Evolutionary conservation across 2,113 vertebrate species (phyloP).

Genomic region (Gambusia affinis): DNA sequence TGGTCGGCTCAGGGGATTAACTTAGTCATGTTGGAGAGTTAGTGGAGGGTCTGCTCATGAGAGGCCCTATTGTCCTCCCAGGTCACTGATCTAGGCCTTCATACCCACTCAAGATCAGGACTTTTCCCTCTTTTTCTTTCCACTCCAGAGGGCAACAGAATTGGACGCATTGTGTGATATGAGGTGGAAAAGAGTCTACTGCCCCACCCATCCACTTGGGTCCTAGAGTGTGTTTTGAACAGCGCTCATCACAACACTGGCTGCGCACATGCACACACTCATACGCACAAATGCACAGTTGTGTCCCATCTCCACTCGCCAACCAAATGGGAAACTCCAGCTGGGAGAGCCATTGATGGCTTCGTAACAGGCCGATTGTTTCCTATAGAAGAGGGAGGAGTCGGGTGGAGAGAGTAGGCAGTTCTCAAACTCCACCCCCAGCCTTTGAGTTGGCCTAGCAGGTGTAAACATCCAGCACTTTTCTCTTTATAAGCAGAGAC

Average conservation of each 20-base stretch:
- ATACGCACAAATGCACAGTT: constrained; percentile 36
- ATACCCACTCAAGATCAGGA: constrained; percentile 71
- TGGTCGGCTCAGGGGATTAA: constrained; percentile 71
- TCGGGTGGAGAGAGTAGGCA: constrained; percentile 76
- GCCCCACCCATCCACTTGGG: constrained; percentile 79
- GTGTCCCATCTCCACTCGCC: constrained; percentile 63
- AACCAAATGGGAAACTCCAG: constrained; percentile 75
- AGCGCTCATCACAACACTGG: constrained; percentile 75
- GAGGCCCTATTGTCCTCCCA: constrained; percentile 69
- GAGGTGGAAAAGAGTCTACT: constrained; percentile 75
- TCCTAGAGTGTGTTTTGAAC: constrained; percentile 77
- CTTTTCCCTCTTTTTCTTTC: constrained; percentile 73
- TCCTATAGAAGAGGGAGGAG: constrained; percentile 77
- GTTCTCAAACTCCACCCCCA: constrained; percentile 79
- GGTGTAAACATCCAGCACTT: constrained; percentile 80
- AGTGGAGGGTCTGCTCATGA: constrained; percentile 68
- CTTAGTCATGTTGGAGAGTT: constrained; percentile 73
- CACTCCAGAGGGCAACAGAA: constrained; percentile 76
- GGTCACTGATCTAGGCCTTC: constrained; percentile 74
- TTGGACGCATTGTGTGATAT: constrained; percentile 76
- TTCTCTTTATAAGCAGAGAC: constrained; percentile 68
- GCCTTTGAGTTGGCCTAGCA: constrained; percentile 79
- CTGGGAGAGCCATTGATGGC: constrained; percentile 79
- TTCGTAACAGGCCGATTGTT: constrained; percentile 79
- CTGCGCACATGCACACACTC: constrained; percentile 50